Conservation (phyloP, 1,140 invertebrate genomes). For the Drosophila subpulchrella region DNA sequence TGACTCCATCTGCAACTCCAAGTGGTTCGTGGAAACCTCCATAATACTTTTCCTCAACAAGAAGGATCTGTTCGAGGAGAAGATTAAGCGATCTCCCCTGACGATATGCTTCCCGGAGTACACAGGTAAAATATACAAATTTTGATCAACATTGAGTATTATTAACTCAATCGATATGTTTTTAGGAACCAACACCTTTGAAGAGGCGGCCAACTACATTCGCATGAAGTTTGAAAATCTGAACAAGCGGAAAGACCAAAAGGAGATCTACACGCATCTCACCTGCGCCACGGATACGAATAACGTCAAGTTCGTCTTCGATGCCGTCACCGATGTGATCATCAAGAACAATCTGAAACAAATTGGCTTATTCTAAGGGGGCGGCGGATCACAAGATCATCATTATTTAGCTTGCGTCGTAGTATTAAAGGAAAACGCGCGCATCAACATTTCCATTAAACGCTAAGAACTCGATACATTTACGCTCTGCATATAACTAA, state of each 20-base stretch:
- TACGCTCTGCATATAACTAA: constrained; percentile 25
- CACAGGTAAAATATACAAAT: constrained; percentile 87
- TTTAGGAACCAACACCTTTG: constrained; percentile 92
- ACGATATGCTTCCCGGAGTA: constrained; percentile 98
- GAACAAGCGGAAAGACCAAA: constrained; percentile 93
- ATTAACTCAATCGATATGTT: constrained; percentile 6
- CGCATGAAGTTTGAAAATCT: constrained; percentile 95
- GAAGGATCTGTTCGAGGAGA: constrained; percentile 98
- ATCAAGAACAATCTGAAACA: constrained; percentile 97
- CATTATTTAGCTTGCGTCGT: constrained; percentile 57
- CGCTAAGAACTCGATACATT: constrained; percentile 53
- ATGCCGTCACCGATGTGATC: constrained; percentile 96
- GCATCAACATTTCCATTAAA: constrained; percentile 72
- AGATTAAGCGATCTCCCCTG: constrained; percentile 95
- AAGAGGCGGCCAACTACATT: constrained; percentile 94
- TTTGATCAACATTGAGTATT: neutral
- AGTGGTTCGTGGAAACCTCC: constrained; percentile 99
- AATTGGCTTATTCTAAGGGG: constrained; percentile 89
- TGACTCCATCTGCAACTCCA: constrained; percentile 98
- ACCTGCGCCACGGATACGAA: constrained; percentile 96
- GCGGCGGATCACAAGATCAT: constrained; percentile 21
- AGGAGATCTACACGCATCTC: constrained; percentile 96
- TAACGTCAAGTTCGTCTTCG: constrained; percentile 96
- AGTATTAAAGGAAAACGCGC: constrained; percentile 71
- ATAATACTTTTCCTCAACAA: constrained; percentile 99